Base-by-base conservation (phyloP, 2,888 invertebrate genomes). In the Trichogramma evanescens region DNA sequence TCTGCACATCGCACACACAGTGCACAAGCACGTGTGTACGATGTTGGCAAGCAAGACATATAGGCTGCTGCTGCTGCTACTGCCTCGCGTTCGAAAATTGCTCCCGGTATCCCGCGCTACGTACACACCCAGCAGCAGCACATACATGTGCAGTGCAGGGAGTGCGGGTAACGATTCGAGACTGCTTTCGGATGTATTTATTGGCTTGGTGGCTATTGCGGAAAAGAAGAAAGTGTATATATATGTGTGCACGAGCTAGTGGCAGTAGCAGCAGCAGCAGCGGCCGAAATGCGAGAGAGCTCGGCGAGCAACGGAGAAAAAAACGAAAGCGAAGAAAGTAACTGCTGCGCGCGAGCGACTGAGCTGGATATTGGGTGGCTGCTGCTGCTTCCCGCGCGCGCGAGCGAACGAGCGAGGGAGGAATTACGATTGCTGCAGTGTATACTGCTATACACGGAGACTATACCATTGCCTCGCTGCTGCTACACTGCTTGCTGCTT, bases 151-250 rank as follows among this genome's bases (percentile, higher is more conserved):
- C 48, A 10, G 48, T 48, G 48, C 48, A n/a, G 10, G n/a, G 6
- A 6, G 48, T 6, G 10, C 56, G 60, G 51, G 56, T 58, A 58
- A 61, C 63, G 60, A 63, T 53, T 60, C 58, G 54, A 59, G 59
- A 57, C 59, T 52, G 49, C 61, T 59, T 61, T 61, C 55, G 59
- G 63, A 64, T 61, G 57, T 64, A 61, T 61, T 61, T 61, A 63
- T 64, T 57, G 63, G 59, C 61, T 59, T 26, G 57, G 42, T 38
- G 46, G 41, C 53, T 41, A 48, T 9, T 50, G 50, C 43, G 10
- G 56, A 13, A 50, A 55, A 26, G 26, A 26, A 2, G 26, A 26
- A 26, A 26, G 26, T 26, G 26, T 26, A 26, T 26, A 13, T 13
- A 26, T 26, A 26, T 26, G 26, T 26, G 26, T 26, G 26, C 26